Evolutionary conservation across 1,140 invertebrate species (phyloP).

Genomic region (Metaphire vulgaris): DNA sequence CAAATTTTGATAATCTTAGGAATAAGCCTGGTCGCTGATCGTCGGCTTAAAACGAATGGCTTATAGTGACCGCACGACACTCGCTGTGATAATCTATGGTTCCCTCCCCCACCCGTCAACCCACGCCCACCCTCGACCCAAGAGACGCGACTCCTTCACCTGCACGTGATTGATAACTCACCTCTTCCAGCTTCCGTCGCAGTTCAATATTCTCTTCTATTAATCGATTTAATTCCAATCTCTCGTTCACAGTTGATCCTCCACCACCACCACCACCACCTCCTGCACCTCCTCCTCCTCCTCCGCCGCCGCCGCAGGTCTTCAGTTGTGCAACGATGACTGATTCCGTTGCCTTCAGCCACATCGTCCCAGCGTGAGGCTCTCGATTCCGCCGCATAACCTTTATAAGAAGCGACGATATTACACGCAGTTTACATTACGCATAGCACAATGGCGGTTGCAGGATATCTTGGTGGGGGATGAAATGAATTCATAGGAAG

Average conservation of each 20-base stretch:
- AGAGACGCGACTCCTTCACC: too few relatives aligned
- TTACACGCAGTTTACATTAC: too few relatives aligned
- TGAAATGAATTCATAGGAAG: too few relatives aligned
- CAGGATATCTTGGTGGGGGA: too few relatives aligned
- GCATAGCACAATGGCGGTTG: too few relatives aligned
- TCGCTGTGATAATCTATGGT: not conserved
- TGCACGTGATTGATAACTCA: too few relatives aligned
- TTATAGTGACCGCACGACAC: not conserved
- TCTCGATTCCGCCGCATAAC: constrained; percentile 17
- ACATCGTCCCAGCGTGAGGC: constrained; percentile 27
- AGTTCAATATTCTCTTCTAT: not conserved
- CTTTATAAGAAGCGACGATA: too few relatives aligned
- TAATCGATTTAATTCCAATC: not conserved
- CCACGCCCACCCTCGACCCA: too few relatives aligned
- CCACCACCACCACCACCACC: not conserved
- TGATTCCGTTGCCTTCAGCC: constrained; percentile 23
- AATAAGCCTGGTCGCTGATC: too few relatives aligned
- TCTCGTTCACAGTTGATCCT: not conserved
- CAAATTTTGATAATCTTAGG: too few relatives aligned
- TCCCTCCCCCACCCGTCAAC: not conserved
- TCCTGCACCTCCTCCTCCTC: not conserved
- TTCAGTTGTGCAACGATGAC: constrained; percentile 1
- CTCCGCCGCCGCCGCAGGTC: constrained; percentile 5
- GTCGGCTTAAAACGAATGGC: not conserved
- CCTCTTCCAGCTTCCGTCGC: not conserved